Evolutionary conservation across 2,888 invertebrate species (phyloP).

Genomic region (Campopleginae sp.): DNA sequence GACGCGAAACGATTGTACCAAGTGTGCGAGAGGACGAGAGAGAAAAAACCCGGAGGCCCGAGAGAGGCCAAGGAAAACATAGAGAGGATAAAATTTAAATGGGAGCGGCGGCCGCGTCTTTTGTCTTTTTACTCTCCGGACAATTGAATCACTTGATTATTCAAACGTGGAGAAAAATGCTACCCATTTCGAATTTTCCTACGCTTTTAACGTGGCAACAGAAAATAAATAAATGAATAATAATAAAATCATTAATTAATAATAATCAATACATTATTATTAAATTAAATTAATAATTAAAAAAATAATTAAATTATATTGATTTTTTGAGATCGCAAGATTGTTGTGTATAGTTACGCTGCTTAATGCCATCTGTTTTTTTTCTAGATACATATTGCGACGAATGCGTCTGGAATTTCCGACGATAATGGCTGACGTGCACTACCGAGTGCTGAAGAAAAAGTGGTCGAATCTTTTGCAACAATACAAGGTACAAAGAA

Average conservation of each 20-base stretch:
- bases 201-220: too few species aligned
- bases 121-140: not conserved
- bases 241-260: too few species aligned
- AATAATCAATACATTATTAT: too few species aligned
- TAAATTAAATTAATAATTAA: too few species aligned
- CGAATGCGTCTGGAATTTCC: slow-evolving; percentile 79
- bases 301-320: too few species aligned
- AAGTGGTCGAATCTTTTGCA: slow-evolving; percentile 80
- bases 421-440: slow-evolving; percentile 78
- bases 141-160: slow-evolving; percentile 9
- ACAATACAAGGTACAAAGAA: slow-evolving; percentile 77
- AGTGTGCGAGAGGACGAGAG: not conserved
- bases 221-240: too few species aligned
- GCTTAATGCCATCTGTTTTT: slow-evolving; percentile 46
- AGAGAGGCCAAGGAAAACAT: slow-evolving; percentile 27
- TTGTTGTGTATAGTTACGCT: too few species aligned
- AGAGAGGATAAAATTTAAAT: slow-evolving; percentile 13
- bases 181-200: too few species aligned
- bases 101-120: not conserved
- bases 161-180: not conserved
- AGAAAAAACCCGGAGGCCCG: not conserved
- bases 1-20: slow-evolving; percentile 52
- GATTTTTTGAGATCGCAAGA: too few species aligned
- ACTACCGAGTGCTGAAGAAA: slow-evolving; percentile 79
- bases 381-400: slow-evolving; percentile 75